A percentile compares a stretch with the other conserved stretches of the same genome.
Evolutionary conservation across 2,113 vertebrate genomes (phyloP).

Genomic region (Xenotilapia longispinis): DNA sequence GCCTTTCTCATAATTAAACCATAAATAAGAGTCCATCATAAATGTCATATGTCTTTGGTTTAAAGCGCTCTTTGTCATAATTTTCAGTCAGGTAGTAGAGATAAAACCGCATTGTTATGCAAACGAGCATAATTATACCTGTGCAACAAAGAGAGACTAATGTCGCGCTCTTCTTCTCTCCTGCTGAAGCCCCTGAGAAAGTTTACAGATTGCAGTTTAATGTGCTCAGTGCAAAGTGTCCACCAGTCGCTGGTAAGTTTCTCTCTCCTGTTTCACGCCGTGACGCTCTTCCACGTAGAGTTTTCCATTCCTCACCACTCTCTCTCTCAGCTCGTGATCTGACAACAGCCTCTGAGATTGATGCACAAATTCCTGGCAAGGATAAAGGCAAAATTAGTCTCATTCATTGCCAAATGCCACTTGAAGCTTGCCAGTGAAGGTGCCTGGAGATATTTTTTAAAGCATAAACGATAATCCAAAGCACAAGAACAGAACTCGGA

Average conservation of each 20-base stretch:
- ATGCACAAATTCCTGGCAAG: constrained; percentile 82
- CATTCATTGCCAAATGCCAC: constrained; percentile 36
- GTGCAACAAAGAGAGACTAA: background rate
- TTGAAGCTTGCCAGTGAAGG: constrained; percentile 26
- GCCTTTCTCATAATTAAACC: background rate
- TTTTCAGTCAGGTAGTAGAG: background rate
- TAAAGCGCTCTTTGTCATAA: constrained; percentile 6
- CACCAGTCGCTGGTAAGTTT: constrained; percentile 79
- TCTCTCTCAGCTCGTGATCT: constrained; percentile 66
- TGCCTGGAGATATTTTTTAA: constrained; percentile 34
- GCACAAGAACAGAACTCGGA: constrained; percentile 13
- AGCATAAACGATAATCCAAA: constrained; percentile 29
- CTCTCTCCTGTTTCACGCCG: constrained; percentile 71
- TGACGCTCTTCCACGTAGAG: constrained; percentile 75
- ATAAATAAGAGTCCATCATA: background rate
- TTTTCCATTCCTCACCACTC: constrained; percentile 72
- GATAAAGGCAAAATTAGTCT: constrained; percentile 19
- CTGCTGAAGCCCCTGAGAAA: constrained; percentile 16
- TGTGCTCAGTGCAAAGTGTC: constrained; percentile 53
- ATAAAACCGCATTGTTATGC: background rate
- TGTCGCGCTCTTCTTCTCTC: background rate
- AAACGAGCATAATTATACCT: background rate
- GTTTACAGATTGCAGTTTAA: background rate
- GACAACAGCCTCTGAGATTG: constrained; percentile 77
- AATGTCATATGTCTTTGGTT: constrained; percentile 19